Conservation (phyloP, 2,797 vertebrate genomes). For the Okamejei kenojei region DNA sequence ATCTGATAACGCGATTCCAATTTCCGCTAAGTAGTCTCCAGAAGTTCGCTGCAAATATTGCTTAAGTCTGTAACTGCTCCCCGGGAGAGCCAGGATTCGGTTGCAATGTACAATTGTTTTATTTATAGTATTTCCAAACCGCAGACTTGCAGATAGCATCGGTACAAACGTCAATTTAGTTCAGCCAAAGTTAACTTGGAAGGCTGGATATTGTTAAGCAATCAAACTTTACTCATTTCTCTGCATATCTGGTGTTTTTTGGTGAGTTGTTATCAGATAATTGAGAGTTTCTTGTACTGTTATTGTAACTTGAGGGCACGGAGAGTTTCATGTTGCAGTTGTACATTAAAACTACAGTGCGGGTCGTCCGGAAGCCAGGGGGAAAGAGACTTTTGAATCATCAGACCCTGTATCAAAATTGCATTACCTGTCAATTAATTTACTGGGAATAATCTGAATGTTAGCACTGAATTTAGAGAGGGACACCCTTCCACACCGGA, state of each 20-base stretch:
- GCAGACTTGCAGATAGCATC: slow-evolving; percentile 59
- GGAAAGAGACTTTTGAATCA: not conserved
- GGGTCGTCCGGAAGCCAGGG: not conserved
- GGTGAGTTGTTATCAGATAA: slow-evolving; percentile 52
- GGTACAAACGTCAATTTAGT: slow-evolving; percentile 50
- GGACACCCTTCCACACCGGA: slow-evolving; percentile 67
- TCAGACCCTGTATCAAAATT: slow-evolving; percentile 58
- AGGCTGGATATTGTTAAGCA: slow-evolving; percentile 45
- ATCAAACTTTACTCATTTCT: slow-evolving; percentile 49
- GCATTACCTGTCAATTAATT: slow-evolving; percentile 66
- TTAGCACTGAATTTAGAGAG: slow-evolving; percentile 61
- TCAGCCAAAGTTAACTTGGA: slow-evolving; percentile 46
- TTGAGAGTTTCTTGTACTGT: slow-evolving; percentile 27
- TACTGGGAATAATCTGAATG: slow-evolving; percentile 70
- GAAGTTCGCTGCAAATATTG: not conserved
- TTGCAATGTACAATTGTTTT: slow-evolving; percentile 27
- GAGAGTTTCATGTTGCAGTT: slow-evolving; percentile 20
- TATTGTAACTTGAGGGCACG: slow-evolving; percentile 25
- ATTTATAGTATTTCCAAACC: slow-evolving; percentile 33
- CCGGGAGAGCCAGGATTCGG: not conserved
- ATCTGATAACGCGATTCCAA: slow-evolving; percentile 17
- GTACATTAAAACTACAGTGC: not conserved
- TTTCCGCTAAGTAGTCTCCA: slow-evolving; percentile 8
- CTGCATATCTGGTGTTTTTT: slow-evolving; percentile 44
- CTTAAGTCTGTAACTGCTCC: slow-evolving; percentile 23